phyloP scores from a whole-genome alignment of 2,888 invertebrate species.

The Stenurella melanura region DNA sequence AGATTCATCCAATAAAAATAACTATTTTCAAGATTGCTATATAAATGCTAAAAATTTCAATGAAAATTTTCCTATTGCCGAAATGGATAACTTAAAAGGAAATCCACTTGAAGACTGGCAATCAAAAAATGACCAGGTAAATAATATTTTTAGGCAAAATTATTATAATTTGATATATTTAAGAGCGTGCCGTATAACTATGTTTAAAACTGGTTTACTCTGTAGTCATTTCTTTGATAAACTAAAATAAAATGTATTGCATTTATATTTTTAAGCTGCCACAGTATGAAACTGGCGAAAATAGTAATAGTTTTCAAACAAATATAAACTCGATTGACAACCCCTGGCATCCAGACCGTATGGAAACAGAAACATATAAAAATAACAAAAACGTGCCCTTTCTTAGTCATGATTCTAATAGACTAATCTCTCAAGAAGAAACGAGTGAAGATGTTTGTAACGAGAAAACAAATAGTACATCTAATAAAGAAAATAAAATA shows the following conservation, averaged over 20 bases:
- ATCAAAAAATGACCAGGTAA: slow-evolving; percentile 33
- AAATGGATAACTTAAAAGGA: slow-evolving; percentile 14
- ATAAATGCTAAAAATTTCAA: neutral
- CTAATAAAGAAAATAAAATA: slow-evolving; percentile 12
- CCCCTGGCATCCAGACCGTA: neutral
- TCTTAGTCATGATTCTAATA: slow-evolving; percentile 9
- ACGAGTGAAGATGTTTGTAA: neutral
- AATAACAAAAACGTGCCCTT: neutral
- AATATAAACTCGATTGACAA: slow-evolving; percentile 5
- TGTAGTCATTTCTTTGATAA: neutral
- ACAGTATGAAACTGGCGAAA: slow-evolving; percentile 1
- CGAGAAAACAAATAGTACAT: neutral
- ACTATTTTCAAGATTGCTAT: too few species aligned
- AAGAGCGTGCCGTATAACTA: neutral
- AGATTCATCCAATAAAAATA: neutral
- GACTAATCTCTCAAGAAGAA: neutral
- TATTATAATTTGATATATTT: neutral
- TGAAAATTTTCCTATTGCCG: slow-evolving; percentile 10
- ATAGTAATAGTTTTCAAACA: neutral
- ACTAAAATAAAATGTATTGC: slow-evolving; percentile 6
- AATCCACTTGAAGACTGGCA: slow-evolving; percentile 21
- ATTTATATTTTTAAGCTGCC: slow-evolving; percentile 12
- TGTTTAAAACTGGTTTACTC: slow-evolving; percentile 4
- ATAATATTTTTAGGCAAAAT: slow-evolving; percentile 12
- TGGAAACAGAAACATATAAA: slow-evolving; percentile 4